Base-by-base conservation (phyloP, 2,113 vertebrate genomes). In the Notothenia rossii region DNA sequence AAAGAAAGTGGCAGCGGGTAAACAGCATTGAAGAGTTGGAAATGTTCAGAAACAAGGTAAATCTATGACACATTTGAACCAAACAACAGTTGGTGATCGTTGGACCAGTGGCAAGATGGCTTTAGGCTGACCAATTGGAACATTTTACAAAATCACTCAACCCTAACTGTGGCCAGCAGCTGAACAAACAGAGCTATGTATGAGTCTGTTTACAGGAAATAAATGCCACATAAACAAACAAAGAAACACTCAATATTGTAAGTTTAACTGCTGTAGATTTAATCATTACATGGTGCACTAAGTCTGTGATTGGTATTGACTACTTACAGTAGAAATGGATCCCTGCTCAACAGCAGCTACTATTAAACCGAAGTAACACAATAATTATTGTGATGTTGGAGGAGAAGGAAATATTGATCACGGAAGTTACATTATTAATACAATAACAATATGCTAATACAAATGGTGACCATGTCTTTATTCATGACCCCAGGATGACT, bases 301-400 rank as follows among this genome's bases (percentile, higher is more conserved):
- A 51, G 61, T 25, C 48, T 36, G 7, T 75, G 62, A 78, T 77
- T 77, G 56, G 17, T 68, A 82, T 75, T 75, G 55, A 81, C 56
- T 55, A 65, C 7, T 51, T 54, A 22, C 22, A 22, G 22, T 22
- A 50, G 10, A 71, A 77, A 71, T 17, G 11, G 45, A 66, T 79
- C 66, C 62, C 74, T 40, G 49, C 60, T 72, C 74, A 33, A 65
- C 69, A 66, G n/a, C 69, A 54, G 9, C 53, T 50, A 48, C 62
- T 20, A 60, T 46, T 48, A 53, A 46, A 68, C 40, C 48, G 56
- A 40, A 71, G 50, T 55, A 77, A 84, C 49, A 58, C 48, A 48
- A 61, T 25, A 15, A 50, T 66, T 55, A 46, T 17, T 11, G 51
- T 64, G 53, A 18, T 55, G 65, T 36, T 11, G 0, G 49, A 1